Conservation (phyloP, 2,888 invertebrate genomes). For the Aethes cnicana region DNA sequence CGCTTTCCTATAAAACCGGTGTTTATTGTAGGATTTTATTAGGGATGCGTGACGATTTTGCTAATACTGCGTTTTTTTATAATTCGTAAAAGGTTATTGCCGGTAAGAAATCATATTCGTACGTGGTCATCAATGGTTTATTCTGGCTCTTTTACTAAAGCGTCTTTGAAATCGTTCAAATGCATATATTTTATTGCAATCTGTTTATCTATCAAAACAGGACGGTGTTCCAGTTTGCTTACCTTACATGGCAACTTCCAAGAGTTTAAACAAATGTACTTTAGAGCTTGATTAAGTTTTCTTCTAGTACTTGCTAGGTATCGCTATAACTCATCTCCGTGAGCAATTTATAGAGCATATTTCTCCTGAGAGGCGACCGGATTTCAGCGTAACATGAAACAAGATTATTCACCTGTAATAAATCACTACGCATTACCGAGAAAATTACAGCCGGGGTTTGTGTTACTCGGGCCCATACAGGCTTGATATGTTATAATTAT, state of each 20-base stretch:
- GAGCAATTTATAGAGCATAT: conserved; percentile 48
- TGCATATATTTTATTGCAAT: too few species aligned
- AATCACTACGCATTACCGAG: conserved; percentile 53
- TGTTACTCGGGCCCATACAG: not conserved
- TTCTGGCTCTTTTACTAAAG: not conserved
- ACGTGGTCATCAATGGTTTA: conserved; percentile 22
- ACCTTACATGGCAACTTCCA: too few species aligned
- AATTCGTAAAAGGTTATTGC: conserved; percentile 62
- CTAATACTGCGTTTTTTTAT: conserved; percentile 66
- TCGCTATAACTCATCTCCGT: conserved; percentile 48
- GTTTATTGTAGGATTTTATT: conserved; percentile 70
- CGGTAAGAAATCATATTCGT: conserved; percentile 33
- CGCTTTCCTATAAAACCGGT: conserved; percentile 62
- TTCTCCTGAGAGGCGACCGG: conserved; percentile 51
- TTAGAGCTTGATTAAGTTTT: conserved; percentile 14
- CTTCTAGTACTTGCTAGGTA: conserved; percentile 34
- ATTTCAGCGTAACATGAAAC: conserved; percentile 66
- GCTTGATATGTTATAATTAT: too few species aligned
- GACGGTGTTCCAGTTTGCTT: too few species aligned
- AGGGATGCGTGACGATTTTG: conserved; percentile 63
- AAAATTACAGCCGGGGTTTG: conserved; percentile 16
- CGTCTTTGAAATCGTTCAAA: too few species aligned
- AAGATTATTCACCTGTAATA: conserved; percentile 69
- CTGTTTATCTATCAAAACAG: too few species aligned
- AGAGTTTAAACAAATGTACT: too few species aligned